A percentile compares a stretch with the other conserved stretches of the same genome.
These are phyloP conservation scores for Hypomesus transpacificus DNA, from an alignment of 2,113 vertebrate species.

Conservation along the genomic window DNA sequence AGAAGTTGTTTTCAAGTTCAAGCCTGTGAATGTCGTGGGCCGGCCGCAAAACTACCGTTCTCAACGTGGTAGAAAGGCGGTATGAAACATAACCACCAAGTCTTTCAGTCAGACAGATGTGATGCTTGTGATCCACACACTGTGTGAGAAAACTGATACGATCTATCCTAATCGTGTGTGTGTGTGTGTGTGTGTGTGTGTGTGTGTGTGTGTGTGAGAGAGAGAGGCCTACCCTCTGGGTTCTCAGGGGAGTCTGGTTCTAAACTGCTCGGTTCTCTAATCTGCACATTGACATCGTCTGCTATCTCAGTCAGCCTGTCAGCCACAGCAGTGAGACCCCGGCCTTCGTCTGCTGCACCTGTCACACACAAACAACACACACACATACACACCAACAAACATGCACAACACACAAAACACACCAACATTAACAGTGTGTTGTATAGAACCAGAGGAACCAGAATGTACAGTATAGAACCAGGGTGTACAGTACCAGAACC, in stretches of 20 bases:
- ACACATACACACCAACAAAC: slow-evolving; percentile 1
- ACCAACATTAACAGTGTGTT: not conserved
- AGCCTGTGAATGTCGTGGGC: not conserved
- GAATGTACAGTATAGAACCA: too few species aligned
- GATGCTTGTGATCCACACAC: too few species aligned
- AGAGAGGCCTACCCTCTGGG: slow-evolving; percentile 12
- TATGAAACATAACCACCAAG: too few species aligned
- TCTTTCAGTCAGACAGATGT: too few species aligned
- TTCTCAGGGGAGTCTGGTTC: not conserved
- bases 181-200: too few species aligned
- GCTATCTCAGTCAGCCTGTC: slow-evolving; percentile 31
- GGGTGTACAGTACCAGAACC: too few species aligned
- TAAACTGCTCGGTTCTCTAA: not conserved
- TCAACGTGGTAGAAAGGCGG: too few species aligned
- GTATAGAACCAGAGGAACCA: too few species aligned
- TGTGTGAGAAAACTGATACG: too few species aligned
- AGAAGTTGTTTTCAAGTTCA: not conserved
- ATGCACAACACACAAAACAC: not conserved
- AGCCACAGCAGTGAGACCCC: slow-evolving; percentile 11
- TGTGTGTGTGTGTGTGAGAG: too few species aligned
- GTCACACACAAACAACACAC: not conserved
- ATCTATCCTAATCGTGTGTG: too few species aligned
- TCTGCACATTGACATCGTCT: slow-evolving; percentile 8
- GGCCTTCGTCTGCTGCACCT: not conserved
- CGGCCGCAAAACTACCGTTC: too few species aligned